phyloP scores from a whole-genome alignment of 2,113 vertebrate genomes.

The Siniperca knerii region DNA sequence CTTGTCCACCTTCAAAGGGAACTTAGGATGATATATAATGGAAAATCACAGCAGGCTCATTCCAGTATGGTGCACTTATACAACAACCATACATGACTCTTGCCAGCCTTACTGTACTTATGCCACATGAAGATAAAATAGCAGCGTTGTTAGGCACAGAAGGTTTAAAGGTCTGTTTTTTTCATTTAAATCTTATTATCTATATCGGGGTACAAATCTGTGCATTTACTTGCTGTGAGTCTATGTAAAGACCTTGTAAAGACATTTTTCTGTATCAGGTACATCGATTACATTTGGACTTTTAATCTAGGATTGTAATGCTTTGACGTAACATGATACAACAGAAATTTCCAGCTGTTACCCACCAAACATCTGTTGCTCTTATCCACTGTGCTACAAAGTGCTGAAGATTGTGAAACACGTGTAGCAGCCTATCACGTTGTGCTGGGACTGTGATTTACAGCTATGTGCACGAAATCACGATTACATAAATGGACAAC shows the following conservation, averaged over 20 bases:
- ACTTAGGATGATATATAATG: constrained; percentile 31
- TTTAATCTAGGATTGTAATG: neutral
- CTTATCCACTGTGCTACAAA: constrained; percentile 2
- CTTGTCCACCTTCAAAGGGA: constrained; percentile 31
- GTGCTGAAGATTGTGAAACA: neutral
- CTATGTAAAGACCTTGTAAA: neutral
- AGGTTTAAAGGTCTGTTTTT: neutral
- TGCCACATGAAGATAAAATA: neutral
- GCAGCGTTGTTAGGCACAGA: neutral
- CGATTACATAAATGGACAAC: neutral
- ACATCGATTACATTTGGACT: neutral
- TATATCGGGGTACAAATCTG: neutral
- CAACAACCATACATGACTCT: neutral
- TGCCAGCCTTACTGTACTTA: neutral
- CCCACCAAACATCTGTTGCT: constrained; percentile 55
- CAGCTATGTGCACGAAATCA: neutral
- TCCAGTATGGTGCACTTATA: constrained; percentile 13
- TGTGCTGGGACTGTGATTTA: neutral
- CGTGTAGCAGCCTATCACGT: neutral
- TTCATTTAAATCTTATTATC: neutral
- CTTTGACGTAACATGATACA: constrained; percentile 23
- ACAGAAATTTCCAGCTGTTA: constrained; percentile 48
- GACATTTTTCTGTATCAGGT: neutral
- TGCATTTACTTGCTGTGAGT: neutral
- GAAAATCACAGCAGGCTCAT: constrained; percentile 39